phyloP scores from a whole-genome alignment of 2,113 vertebrate genomes.

The Notechis scutatus region DNA sequence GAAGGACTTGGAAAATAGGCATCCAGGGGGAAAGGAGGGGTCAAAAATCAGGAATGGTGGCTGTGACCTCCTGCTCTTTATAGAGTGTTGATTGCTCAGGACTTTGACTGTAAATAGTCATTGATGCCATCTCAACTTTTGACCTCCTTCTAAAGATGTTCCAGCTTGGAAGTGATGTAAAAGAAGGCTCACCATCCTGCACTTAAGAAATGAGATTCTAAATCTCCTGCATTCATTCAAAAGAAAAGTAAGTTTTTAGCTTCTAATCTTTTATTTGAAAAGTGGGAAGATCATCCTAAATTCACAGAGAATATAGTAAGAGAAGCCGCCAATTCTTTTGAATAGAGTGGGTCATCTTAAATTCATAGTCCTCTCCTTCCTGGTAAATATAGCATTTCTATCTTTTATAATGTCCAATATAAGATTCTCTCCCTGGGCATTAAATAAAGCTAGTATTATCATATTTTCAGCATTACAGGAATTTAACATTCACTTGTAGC shows the following conservation, averaged over 20 bases:
- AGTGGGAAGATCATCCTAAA: not conserved
- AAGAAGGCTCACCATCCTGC: not conserved
- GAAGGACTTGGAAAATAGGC: not conserved
- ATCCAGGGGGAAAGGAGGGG: not conserved
- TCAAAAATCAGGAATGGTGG: not conserved
- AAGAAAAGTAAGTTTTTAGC: not conserved
- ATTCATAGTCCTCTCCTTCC: not conserved
- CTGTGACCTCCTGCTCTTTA: not conserved
- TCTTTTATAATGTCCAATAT: not conserved
- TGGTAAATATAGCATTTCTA: not conserved
- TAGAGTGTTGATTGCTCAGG: not conserved
- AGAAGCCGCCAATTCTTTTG: not conserved
- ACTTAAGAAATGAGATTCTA: not conserved
- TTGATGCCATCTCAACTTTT: not conserved
- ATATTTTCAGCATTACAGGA: not conserved
- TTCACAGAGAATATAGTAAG: not conserved
- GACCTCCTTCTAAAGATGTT: not conserved
- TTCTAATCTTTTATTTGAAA: not conserved
- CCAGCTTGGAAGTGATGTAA: not conserved
- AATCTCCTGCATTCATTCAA: not conserved
- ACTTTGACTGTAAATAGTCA: not conserved
- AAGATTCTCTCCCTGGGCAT: not conserved
- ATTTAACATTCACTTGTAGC: not conserved
- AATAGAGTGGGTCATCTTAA: not conserved
- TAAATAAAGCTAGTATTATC: not conserved